These are phyloP conservation scores for Microlaimidae sp. DNA, from an alignment of 2,888 invertebrate species.

Conservation along the genomic window DNA sequence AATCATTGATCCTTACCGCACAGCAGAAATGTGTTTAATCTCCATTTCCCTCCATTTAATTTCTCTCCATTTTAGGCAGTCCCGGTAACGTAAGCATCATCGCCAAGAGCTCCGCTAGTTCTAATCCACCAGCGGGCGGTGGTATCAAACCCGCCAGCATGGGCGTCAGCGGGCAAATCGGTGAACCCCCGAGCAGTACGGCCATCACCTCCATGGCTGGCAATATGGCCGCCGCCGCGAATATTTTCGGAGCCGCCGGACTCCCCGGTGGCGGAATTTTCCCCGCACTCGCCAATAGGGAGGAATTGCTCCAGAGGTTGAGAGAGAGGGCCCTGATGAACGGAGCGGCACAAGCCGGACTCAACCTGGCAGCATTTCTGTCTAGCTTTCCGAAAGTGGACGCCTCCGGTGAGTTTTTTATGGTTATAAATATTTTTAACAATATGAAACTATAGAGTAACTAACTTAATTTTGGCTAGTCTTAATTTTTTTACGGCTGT, in stretches of 20 bases:
- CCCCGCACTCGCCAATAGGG: neutral
- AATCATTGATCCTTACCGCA: too few species aligned
- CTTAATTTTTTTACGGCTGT: too few species aligned
- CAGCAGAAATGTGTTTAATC: too few species aligned
- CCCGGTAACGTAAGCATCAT: constrained; percentile 15
- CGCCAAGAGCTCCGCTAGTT: constrained; percentile 13
- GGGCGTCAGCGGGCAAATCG: neutral
- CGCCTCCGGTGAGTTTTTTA: neutral
- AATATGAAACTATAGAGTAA: too few species aligned
- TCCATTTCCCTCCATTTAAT: too few species aligned
- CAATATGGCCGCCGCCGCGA: neutral
- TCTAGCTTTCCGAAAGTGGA: neutral
- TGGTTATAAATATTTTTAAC: too few species aligned
- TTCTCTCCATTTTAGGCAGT: too few species aligned
- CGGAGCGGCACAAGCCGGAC: neutral
- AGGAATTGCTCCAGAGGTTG: constrained; percentile 5
- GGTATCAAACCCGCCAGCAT: neutral
- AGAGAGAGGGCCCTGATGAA: constrained; percentile 8
- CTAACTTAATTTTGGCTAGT: too few species aligned
- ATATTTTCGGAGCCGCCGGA: too few species aligned
- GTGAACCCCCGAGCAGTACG: neutral
- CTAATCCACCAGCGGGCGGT: neutral
- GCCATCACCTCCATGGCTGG: neutral
- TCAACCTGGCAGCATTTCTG: constrained; percentile 1
- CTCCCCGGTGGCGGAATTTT: neutral